A percentile compares a stretch with the other conserved stretches of the same genome.
These are phyloP conservation scores for Ibycter americanus DNA, from an alignment of 2,797 vertebrate species.

Conservation along the genomic window DNA sequence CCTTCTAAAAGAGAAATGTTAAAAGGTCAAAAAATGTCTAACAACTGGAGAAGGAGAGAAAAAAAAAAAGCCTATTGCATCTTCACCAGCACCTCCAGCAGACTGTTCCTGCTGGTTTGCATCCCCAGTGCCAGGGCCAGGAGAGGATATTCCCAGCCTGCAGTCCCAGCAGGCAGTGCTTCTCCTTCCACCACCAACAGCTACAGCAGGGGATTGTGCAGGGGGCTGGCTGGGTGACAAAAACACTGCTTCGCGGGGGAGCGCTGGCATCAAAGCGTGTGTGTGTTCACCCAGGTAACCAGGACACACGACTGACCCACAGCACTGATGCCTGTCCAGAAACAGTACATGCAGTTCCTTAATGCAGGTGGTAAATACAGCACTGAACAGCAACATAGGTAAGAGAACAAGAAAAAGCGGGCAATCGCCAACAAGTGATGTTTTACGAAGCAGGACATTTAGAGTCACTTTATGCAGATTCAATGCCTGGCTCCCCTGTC, in stretches of 20 bases:
- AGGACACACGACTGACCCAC: rapidly evolving
- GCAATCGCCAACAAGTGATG: rapidly evolving
- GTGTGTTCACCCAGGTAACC: background rate
- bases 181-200: background rate
- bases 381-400: rapidly evolving
- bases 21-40: background rate
- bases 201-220: rapidly evolving
- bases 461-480: background rate
- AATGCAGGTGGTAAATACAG: background rate
- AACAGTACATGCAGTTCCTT: background rate
- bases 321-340: background rate
- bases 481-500: background rate
- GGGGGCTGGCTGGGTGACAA: background rate
- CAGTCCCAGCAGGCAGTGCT: rapidly evolving
- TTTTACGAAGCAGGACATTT: background rate
- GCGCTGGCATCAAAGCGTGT: background rate
- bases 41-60: background rate
- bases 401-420: background rate
- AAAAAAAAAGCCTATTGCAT: no score
- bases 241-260: background rate
- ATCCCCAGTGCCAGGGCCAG: background rate
- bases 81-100: background rate
- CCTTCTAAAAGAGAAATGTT: background rate
- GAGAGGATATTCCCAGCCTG: background rate
- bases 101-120: background rate